Percentiles rank a stretch among this genome's conserved stretches.
These are phyloP conservation scores for Pipa parva DNA, from an alignment of 2,113 vertebrate genomes.

Conservation along the genomic window DNA sequence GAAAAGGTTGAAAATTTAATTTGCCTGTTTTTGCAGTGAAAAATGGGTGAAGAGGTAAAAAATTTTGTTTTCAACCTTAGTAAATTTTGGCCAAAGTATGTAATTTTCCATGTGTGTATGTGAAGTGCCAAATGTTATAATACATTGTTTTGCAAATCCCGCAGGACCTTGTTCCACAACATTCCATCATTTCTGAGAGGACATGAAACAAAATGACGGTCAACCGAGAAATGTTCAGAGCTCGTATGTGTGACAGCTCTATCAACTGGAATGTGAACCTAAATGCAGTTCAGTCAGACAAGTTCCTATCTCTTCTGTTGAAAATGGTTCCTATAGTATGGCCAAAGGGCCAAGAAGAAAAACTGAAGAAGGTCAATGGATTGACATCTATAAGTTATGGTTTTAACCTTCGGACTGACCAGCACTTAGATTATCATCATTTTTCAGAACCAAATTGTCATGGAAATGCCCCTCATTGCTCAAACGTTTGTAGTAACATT, in stretches of 20 bases:
- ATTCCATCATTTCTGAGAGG: neutral
- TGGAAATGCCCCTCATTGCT: conserved; percentile 58
- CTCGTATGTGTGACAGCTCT: conserved; percentile 54
- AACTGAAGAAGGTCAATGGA: conserved; percentile 75
- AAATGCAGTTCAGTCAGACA: conserved; percentile 72
- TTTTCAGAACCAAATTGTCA: conserved; percentile 69
- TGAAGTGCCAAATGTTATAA: neutral
- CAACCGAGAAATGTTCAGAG: neutral
- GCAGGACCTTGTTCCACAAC: conserved; percentile 1
- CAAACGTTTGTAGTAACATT: conserved; percentile 60
- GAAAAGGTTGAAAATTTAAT: too few species aligned
- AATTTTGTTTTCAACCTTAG: too few species aligned
- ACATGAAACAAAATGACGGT: conserved; percentile 15
- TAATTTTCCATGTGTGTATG: too few species aligned
- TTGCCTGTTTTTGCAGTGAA: too few species aligned
- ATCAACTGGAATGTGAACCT: conserved; percentile 69
- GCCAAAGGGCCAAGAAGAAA: conserved; percentile 84
- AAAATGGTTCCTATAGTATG: conserved; percentile 91
- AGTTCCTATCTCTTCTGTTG: conserved; percentile 74
- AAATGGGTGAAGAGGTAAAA: too few species aligned
- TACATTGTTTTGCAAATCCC: neutral
- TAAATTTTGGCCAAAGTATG: too few species aligned
- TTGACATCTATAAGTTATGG: conserved; percentile 60
- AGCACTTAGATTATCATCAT: conserved; percentile 69
- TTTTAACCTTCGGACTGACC: conserved; percentile 68